Evolutionary conservation across 2,888 invertebrate genomes (phyloP), one percentile per base, ranked within the genome.

Genomic region (Watsonalla binaria): DNA sequence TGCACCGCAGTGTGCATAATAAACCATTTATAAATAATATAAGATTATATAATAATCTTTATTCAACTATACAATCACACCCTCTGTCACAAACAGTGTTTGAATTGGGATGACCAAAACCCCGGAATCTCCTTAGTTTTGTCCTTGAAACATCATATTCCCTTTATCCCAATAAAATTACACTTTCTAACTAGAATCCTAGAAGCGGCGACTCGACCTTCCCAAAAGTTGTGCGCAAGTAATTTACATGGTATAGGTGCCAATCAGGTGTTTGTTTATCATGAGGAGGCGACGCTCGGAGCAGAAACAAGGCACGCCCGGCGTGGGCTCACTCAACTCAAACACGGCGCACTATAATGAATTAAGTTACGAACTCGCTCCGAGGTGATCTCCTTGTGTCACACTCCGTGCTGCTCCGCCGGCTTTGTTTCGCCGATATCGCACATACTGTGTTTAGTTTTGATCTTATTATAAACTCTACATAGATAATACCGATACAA

Each of bases 281-380:
- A 64, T 55, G 56, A 68, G 67, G 66, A 60, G 63, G 53, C 62
- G 59, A 58, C 55, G 9, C 7, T 37, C 51, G 59, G 51, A 51
- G 59, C 47, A 54, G 63, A 63, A 61, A 57, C 59, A 65, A 59
- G 59, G 53, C 67, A 58, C 71, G 72, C 68, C 74, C 69, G 73
- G 66, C 70, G 70, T 72, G 78, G 76, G 74, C 76, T 82, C 74
- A 68, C 70, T 76, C 71, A 87, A 85, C 84, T 84, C 84, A 85
- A 86, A 87, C 85, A 86, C 76, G 80, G 78, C 74, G 72, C 78
- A 77, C 80, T 82, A 82, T 87, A 88, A 87, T 88, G 86, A 89
- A 89, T 88, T 84, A 87, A 89, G 87, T 88, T 89, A 86, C 75
- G 67, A 84, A 86, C 82, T 85, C 84, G 68, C 76, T 63, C 71